Percentiles rank a stretch among this genome's conserved stretches.
Conservation (phyloP, 2,113 vertebrate genomes). For the Pseudolaguvia tuberculata region DNA sequence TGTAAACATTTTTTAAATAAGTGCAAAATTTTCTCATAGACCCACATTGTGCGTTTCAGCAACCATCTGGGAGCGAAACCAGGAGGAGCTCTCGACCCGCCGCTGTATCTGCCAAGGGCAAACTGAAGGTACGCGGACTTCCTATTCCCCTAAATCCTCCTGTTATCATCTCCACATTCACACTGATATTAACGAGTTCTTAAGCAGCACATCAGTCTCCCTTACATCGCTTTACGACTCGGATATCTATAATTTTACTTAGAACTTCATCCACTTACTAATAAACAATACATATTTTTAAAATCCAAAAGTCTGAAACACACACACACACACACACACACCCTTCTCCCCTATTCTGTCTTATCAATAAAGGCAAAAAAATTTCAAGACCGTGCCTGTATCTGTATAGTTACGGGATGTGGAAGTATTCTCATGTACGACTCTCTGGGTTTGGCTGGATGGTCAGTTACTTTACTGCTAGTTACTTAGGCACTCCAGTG, state of each 20-base stretch:
- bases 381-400: no score
- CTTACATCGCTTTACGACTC: background rate
- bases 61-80: conserved; percentile 52
- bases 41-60: conserved; percentile 53
- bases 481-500: no score
- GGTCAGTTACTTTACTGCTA: no score
- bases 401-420: no score
- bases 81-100: conserved; percentile 62
- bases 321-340: no score
- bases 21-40: conserved; percentile 32
- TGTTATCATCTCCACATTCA: background rate
- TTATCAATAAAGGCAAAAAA: no score
- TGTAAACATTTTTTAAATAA: background rate
- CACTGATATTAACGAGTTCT: background rate
- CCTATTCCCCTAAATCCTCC: conserved; percentile 33
- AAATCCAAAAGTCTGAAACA: no score
- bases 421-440: no score
- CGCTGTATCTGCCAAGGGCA: conserved; percentile 62
- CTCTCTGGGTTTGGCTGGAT: no score
- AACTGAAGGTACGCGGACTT: conserved; percentile 62
- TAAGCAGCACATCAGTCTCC: background rate
- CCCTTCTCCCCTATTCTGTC: no score
- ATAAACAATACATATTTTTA: background rate
- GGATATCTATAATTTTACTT: no score
- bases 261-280: no score